phyloP scores from a whole-genome alignment of 37 sponge, comb jelly and placozoan genomes.

The Hormiphora californensis region DNA sequence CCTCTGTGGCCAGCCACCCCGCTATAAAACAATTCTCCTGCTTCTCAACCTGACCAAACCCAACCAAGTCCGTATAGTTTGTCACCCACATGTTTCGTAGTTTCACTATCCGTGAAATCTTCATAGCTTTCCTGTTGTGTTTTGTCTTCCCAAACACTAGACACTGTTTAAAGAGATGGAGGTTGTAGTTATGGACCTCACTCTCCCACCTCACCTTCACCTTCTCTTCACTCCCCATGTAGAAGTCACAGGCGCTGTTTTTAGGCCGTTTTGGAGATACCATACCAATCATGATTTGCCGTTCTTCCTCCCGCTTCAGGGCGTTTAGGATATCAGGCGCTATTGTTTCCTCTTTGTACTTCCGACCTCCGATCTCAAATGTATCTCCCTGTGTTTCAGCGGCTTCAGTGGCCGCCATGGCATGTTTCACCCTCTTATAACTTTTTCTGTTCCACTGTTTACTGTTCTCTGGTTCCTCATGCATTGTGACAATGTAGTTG shows the following conservation, averaged over 20 bases:
- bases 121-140: not conserved
- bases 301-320: conserved; percentile 1
- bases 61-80: not conserved
- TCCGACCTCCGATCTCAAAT: conserved; percentile 31
- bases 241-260: not conserved
- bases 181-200: conserved; percentile 19
- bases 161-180: conserved; percentile 50
- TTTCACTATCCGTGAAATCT: conserved; percentile 40
- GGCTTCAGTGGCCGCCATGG: conserved; percentile 1
- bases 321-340: conserved; percentile 47
- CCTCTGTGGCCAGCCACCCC: conserved; percentile 38
- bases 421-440: conserved; percentile 11
- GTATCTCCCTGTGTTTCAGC: not conserved
- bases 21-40: conserved; percentile 35
- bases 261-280: not conserved
- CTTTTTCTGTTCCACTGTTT: conserved; percentile 18
- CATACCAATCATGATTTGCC: conserved; percentile 23
- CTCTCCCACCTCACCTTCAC: conserved; percentile 42
- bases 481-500: conserved; percentile 13
- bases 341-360: conserved; percentile 18
- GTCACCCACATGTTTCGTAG: conserved; percentile 40
- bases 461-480: conserved; percentile 16
- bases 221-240: not conserved
- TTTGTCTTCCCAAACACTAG: conserved; percentile 2
- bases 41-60: conserved; percentile 52